A percentile compares a stretch with the other conserved stretches of the same genome.
These are phyloP conservation scores for Brevimyrus niger DNA, from an alignment of 2,113 vertebrate genomes.

Conservation along the genomic window DNA sequence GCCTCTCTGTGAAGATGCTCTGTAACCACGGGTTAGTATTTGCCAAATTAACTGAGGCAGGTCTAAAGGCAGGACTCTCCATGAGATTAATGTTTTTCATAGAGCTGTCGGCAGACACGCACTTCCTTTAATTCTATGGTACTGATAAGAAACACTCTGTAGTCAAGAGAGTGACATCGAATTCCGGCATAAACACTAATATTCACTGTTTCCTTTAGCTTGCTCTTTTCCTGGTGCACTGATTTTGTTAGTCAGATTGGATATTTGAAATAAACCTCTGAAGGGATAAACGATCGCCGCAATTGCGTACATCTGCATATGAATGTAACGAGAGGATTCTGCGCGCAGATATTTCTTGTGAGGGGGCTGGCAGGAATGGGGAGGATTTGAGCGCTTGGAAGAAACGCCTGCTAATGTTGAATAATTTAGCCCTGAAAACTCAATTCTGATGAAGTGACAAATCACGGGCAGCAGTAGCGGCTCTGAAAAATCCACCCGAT, in stretches of 20 bases:
- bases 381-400: slow-evolving; percentile 55
- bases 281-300: slow-evolving; percentile 61
- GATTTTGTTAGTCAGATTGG: slow-evolving; percentile 1
- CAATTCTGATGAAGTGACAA: slow-evolving; percentile 39
- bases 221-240: neutral
- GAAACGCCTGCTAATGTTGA: slow-evolving; percentile 53
- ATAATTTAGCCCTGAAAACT: slow-evolving; percentile 45
- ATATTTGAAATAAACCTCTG: slow-evolving; percentile 57
- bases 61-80: neutral
- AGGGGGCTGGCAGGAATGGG: slow-evolving; percentile 56
- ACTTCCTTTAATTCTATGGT: neutral
- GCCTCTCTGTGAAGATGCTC: neutral
- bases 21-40: neutral
- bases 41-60: too few species aligned
- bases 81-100: neutral
- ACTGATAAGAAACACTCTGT: neutral
- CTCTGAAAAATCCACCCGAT: neutral
- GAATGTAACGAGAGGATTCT: slow-evolving; percentile 62
- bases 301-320: slow-evolving; percentile 63
- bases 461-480: neutral
- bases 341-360: slow-evolving; percentile 55
- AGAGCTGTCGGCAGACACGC: too few species aligned
- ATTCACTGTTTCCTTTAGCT: neutral
- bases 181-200: neutral
- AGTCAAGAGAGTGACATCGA: neutral